Conservation (phyloP, 92 coral and sea anemone genomes). For the Palythoa grandiflora region DNA sequence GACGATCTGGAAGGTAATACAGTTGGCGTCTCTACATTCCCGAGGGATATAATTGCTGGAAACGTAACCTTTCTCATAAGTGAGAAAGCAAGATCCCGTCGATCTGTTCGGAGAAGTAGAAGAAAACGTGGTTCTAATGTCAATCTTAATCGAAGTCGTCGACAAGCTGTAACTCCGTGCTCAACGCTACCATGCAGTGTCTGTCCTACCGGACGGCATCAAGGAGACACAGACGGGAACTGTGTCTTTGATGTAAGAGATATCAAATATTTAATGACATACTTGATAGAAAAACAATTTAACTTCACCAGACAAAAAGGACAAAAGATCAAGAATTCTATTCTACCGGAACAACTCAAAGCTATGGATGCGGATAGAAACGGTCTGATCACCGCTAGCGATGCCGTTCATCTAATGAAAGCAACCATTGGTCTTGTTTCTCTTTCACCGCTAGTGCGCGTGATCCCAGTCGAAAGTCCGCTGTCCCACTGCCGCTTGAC, state of each 20-base stretch:
- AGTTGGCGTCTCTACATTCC: slow-evolving; percentile 48
- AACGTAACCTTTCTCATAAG: slow-evolving; percentile 26
- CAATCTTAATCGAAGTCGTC: slow-evolving; percentile 23
- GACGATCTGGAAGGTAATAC: slow-evolving; percentile 55
- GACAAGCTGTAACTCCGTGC: slow-evolving; percentile 46
- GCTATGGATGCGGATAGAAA: slow-evolving; percentile 65
- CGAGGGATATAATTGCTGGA: slow-evolving; percentile 60
- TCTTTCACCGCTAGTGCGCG: slow-evolving; percentile 45
- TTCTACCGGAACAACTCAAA: slow-evolving; percentile 50
- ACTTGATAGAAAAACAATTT: slow-evolving; percentile 64
- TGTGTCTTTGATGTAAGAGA: slow-evolving; percentile 67
- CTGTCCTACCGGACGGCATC: slow-evolving; percentile 56
- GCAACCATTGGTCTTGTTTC: slow-evolving; percentile 47
- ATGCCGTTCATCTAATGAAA: slow-evolving; percentile 54
- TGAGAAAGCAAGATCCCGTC: slow-evolving; percentile 36
- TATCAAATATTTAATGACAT: slow-evolving; percentile 55
- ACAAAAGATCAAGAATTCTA: slow-evolving; percentile 49
- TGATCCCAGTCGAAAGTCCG: slow-evolving; percentile 64
- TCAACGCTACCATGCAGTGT: slow-evolving; percentile 55
- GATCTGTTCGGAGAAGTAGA: slow-evolving; percentile 17
- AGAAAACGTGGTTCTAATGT: background rate
- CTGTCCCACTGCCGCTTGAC: slow-evolving; percentile 62
- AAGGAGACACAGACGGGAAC: slow-evolving; percentile 68
- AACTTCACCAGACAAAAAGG: slow-evolving; percentile 65
- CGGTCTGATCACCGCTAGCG: slow-evolving; percentile 54